A percentile compares a stretch with the other conserved stretches of the same genome.
phyloP scores from a whole-genome alignment of 2,797 vertebrate genomes.

The Aselliscus stoliczkanus region DNA sequence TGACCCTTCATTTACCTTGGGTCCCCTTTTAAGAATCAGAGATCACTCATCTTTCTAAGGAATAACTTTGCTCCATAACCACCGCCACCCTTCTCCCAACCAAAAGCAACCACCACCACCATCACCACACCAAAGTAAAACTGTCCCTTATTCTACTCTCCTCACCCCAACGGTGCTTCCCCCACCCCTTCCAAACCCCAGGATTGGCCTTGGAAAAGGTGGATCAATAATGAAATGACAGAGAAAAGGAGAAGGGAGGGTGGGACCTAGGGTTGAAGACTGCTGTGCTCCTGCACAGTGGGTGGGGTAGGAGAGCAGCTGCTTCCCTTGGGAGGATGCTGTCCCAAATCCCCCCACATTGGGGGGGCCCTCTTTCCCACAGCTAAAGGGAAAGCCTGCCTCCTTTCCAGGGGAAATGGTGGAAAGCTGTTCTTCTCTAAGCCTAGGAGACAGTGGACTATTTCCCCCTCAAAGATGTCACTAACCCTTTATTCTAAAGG shows the following conservation, averaged over 20 bases:
- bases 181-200: constrained; percentile 35
- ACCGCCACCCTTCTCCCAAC: constrained; percentile 7
- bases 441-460: constrained; percentile 1
- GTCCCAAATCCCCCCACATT: constrained; percentile 55
- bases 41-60: constrained; percentile 30
- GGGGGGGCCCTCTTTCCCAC: constrained; percentile 43
- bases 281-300: constrained; percentile 56
- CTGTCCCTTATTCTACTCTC: constrained; percentile 55
- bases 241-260: constrained; percentile 45
- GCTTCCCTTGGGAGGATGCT: constrained; percentile 67
- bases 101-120: constrained; percentile 34
- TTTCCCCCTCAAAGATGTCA: constrained; percentile 20
- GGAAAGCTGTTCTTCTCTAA: constrained; percentile 38
- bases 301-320: constrained; percentile 71
- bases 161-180: constrained; percentile 21
- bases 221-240: constrained; percentile 68
- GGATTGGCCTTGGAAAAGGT: constrained; percentile 62
- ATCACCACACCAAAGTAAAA: constrained; percentile 9
- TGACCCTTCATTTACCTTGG: background rate
- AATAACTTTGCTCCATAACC: constrained; percentile 48
- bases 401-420: constrained; percentile 7
- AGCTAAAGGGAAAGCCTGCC: constrained; percentile 36
- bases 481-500: constrained; percentile 32
- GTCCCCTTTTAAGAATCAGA: background rate
- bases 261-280: constrained; percentile 45